A percentile compares a stretch with the other conserved stretches of the same genome.
These are phyloP conservation scores for Phaetusa simplex DNA, from an alignment of 2,113 vertebrate species.

Conservation along the genomic window DNA sequence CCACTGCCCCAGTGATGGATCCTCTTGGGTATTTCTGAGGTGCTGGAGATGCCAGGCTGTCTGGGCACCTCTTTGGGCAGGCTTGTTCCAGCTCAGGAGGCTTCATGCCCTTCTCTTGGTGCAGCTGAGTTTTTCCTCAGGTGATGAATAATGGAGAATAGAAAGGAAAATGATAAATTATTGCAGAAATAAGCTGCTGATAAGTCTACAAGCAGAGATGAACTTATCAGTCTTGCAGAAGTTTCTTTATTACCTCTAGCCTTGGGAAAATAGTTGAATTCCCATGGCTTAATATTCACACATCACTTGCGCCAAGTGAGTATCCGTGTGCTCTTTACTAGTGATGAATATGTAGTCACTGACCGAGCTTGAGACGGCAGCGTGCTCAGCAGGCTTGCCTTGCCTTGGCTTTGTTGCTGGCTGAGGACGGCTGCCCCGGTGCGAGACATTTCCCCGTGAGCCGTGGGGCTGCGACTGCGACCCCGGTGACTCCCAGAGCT, in stretches of 20 bases:
- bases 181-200: neutral
- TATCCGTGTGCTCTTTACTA: neutral
- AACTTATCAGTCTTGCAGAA: neutral
- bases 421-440: neutral
- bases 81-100: neutral
- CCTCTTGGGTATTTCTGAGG: neutral
- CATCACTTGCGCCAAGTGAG: neutral
- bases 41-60: neutral
- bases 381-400: neutral
- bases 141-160: neutral
- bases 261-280: neutral
- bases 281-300: neutral
- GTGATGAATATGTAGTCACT: neutral
- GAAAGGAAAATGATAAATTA: neutral
- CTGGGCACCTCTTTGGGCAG: neutral
- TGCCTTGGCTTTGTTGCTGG: neutral
- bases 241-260: neutral
- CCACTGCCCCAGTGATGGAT: rapidly evolving
- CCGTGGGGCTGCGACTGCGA: rapidly evolving
- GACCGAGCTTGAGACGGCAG: neutral
- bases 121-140: neutral
- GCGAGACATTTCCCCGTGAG: rapidly evolving
- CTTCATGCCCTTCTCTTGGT: neutral
- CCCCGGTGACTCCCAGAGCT: neutral
- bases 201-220: neutral